phyloP scores from a whole-genome alignment of 2,888 invertebrate genomes.

The Strigamia crassipes region DNA sequence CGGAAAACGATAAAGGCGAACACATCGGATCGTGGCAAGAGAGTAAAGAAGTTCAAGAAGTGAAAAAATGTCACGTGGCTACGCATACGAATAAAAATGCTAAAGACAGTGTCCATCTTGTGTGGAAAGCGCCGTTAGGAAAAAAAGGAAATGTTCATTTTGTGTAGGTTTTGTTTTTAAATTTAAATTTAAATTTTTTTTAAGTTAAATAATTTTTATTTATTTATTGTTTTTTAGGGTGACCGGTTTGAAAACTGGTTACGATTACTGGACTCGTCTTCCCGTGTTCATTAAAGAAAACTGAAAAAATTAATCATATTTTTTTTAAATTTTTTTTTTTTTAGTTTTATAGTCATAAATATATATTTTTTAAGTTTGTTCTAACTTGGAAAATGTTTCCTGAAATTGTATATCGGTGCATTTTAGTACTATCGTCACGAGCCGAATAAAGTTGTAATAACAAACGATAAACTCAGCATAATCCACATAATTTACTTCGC shows the following conservation, averaged over 20 bases:
- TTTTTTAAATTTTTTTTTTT: too few relatives aligned
- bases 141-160: conserved; percentile 17
- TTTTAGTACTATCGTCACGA: neutral
- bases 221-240: neutral
- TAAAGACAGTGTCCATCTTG: conserved; percentile 14
- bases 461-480: neutral
- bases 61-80: conserved; percentile 30
- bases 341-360: neutral
- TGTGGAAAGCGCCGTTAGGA: conserved; percentile 25
- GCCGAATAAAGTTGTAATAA: neutral
- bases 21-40: conserved; percentile 32
- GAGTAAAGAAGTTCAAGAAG: neutral
- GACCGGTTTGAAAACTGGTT: conserved; percentile 25
- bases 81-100: conserved; percentile 17
- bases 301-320: neutral
- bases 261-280: conserved; percentile 23
- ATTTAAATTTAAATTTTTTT: neutral
- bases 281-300: neutral
- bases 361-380: too few relatives aligned
- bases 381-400: too few relatives aligned
- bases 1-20: conserved; percentile 41
- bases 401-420: too few relatives aligned
- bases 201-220: neutral
- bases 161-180: neutral
- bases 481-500: too few relatives aligned